Evolutionary conservation across 2,797 vertebrate genomes (phyloP).

Genomic region (Characodon lateralis): DNA sequence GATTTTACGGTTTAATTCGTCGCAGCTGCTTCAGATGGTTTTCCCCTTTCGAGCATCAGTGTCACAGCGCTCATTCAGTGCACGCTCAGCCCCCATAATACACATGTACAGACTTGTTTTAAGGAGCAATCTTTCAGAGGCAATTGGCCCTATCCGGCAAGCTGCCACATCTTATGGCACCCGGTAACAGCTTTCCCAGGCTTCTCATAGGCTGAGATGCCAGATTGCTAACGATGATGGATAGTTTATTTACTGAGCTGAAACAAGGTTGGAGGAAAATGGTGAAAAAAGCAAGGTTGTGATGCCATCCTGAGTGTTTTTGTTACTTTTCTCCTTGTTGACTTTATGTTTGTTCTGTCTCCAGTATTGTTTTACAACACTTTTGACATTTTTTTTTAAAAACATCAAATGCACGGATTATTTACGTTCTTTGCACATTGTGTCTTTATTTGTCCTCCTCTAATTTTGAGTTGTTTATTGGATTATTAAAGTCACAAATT

Average conservation of each 20-base stretch:
- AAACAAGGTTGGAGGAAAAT: constrained; percentile 64
- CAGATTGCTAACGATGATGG: constrained; percentile 73
- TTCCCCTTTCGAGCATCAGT: neutral
- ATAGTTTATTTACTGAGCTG: constrained; percentile 75
- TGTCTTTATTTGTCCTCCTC: neutral
- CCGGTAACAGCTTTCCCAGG: constrained; percentile 67
- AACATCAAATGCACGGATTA: neutral
- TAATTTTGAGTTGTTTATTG: neutral
- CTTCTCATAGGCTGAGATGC: constrained; percentile 59
- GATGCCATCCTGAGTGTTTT: constrained; percentile 18
- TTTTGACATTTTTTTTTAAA: neutral
- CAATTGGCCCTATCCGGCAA: constrained; percentile 69
- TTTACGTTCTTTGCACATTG: neutral
- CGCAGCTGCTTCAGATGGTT: constrained; percentile 31
- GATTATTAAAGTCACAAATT: neutral
- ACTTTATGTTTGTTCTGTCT: constrained; percentile 19
- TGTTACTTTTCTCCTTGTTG: constrained; percentile 29
- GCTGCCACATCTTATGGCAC: constrained; percentile 55
- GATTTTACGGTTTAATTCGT: constrained; percentile 50
- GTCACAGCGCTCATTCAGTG: constrained; percentile 11
- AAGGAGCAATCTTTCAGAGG: constrained; percentile 69
- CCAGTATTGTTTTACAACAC: neutral
- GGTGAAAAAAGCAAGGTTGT: constrained; percentile 11
- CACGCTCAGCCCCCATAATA: constrained; percentile 39
- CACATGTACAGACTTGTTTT: constrained; percentile 64